Conservation (phyloP, 2,797 vertebrate genomes). For the Paramormyrops hopkinsi region DNA sequence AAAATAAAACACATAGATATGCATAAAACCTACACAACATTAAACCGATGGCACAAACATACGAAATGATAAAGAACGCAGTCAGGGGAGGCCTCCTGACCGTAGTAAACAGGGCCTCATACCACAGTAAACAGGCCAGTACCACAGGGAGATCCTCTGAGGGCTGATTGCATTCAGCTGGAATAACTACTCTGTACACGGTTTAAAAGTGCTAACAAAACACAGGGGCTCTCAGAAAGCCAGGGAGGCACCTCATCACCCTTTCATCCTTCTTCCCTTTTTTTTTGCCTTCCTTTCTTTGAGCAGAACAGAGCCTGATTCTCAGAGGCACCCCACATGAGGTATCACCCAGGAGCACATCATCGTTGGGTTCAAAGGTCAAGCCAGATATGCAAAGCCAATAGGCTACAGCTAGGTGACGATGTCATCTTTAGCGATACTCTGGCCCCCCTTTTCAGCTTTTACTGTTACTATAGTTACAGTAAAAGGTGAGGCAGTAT, state of each 20-base stretch:
- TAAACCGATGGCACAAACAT: slow-evolving; percentile 59
- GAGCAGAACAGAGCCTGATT: not conserved
- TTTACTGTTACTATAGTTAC: slow-evolving; percentile 1
- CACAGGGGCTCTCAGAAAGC: slow-evolving; percentile 43
- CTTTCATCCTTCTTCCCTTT: not conserved
- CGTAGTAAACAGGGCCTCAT: slow-evolving; percentile 1
- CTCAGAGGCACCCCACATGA: not conserved
- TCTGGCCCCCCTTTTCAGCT: not conserved
- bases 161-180: not conserved
- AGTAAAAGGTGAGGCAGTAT: not conserved
- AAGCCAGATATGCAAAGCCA: not conserved
- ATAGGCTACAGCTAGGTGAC: not conserved
- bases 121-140: not conserved
- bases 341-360: not conserved
- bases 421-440: not conserved
- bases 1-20: slow-evolving; percentile 2
- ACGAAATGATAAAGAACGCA: slow-evolving; percentile 44
- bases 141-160: not conserved
- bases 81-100: not conserved
- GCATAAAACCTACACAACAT: slow-evolving; percentile 20
- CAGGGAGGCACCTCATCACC: slow-evolving; percentile 31
- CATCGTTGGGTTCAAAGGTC: not conserved
- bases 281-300: not conserved
- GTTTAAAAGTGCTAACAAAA: slow-evolving; percentile 59
- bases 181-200: slow-evolving; percentile 3